These are phyloP conservation scores for Trematomus loennbergii DNA, from an alignment of 2,113 vertebrate genomes.

Conservation along the genomic window DNA sequence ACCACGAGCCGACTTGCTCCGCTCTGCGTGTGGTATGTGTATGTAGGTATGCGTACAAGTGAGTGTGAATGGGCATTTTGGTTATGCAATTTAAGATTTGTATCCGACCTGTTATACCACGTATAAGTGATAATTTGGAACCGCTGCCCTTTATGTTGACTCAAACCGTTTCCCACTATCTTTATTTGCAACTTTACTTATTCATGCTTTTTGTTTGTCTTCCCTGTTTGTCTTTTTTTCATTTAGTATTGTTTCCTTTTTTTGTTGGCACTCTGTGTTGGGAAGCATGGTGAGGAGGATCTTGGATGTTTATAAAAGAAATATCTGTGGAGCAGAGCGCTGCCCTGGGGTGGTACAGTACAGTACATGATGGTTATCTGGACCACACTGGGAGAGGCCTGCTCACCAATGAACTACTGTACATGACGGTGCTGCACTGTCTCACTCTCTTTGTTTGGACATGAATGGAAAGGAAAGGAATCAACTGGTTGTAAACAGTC, in stretches of 20 bases:
- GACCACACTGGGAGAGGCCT: conserved; percentile 71
- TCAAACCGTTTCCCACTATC: background rate
- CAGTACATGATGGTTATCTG: conserved; percentile 71
- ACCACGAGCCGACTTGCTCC: background rate
- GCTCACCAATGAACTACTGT: conserved; percentile 61
- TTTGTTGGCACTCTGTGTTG: background rate
- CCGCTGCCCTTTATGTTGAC: background rate
- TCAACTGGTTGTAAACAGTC: conserved; percentile 62
- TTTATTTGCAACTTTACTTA: conserved; percentile 19
- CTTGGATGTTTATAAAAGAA: conserved; percentile 71
- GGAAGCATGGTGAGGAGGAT: conserved; percentile 18
- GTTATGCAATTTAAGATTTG: no score
- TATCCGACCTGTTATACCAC: background rate
- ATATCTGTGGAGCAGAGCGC: conserved; percentile 60
- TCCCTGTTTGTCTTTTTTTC: background rate
- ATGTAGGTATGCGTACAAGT: conserved; percentile 4
- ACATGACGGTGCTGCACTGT: conserved; percentile 67
- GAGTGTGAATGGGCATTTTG: background rate
- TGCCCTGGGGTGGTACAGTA: conserved; percentile 64
- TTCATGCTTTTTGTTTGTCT: conserved; percentile 29
- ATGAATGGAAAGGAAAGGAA: conserved; percentile 70
- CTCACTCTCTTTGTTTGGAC: conserved; percentile 80
- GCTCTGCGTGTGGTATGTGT: conserved; percentile 15
- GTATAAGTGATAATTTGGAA: background rate
- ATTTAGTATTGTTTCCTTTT: conserved; percentile 13